phyloP scores from a whole-genome alignment of 1,140 invertebrate species.

The Scaptomyza pallida region DNA sequence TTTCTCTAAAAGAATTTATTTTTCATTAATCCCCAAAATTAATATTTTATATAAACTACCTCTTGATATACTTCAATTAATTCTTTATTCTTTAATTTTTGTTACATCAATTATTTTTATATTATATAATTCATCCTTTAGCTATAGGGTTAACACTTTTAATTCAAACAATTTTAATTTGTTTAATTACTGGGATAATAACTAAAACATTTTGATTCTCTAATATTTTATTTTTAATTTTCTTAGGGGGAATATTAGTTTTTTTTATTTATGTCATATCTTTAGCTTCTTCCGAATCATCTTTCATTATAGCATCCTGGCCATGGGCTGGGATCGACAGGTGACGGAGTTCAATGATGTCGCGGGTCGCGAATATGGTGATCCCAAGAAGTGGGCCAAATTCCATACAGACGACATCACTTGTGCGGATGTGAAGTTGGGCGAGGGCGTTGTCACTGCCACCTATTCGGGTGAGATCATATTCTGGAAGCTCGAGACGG shows the following conservation, averaged over 20 bases:
- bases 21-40: too few relatives aligned
- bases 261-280: constrained; percentile 83
- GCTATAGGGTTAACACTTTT: constrained; percentile 85
- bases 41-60: too few relatives aligned
- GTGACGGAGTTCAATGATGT: constrained; percentile 89
- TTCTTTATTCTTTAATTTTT: too few relatives aligned
- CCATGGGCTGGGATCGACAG: constrained; percentile 88
- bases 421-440: constrained; percentile 86
- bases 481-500: constrained; percentile 90
- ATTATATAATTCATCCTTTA: too few relatives aligned
- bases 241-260: constrained; percentile 42
- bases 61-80: too few relatives aligned
- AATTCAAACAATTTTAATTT: constrained; percentile 84
- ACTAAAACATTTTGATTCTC: constrained; percentile 57
- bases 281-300: constrained; percentile 69
- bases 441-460: constrained; percentile 88
- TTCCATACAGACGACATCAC: constrained; percentile 91
- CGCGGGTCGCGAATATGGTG: constrained; percentile 84
- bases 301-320: constrained; percentile 86
- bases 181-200: constrained; percentile 49
- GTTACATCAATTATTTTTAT: too few relatives aligned
- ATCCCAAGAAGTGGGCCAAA: constrained; percentile 87
- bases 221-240: constrained; percentile 58
- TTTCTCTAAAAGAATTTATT: too few relatives aligned
- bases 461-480: constrained; percentile 91